Evolutionary conservation across 2,113 vertebrate genomes (phyloP), one percentile per base, ranked within the genome.

Genomic region (Eulemur rufifrons): DNA sequence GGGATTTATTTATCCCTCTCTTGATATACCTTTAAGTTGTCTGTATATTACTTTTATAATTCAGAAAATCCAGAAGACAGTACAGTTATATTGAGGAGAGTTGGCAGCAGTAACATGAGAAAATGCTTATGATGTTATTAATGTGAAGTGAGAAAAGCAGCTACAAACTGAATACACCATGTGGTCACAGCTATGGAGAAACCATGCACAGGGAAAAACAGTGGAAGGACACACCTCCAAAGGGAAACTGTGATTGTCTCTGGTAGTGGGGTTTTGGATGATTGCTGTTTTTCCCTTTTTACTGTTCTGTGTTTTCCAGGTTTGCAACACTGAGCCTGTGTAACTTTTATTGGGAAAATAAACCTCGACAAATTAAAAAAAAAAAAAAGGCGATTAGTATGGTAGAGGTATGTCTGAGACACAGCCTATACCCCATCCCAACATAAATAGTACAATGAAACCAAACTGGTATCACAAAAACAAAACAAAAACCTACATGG

Each of bases 311-410:
- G 86, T 87, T 96, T 97, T 95, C 96, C 94, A 98, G 89, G 89
- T 95, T 97, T 96, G 96, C 95, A 96, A 97, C 94, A 95, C 74
- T 96, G 94, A 97, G 84, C 64, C 89, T 93, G 89, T 85, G 37
- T 95, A 97, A 98, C 80, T 97, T 97, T 95, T 96, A 97, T 66
- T 97, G 93, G 97, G 95, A 95, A 98, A 97, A 94, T 95, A 95
- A 96, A 97, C 95, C 96, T 97, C 64, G n/a, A 86, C 94, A 97
- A 90, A 96, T 97, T 96, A 63, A 93, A 91, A 95, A 87, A 94
- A 83, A 78, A 90, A 94, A 96, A 86, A 42, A 42, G 50, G 74
- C 47, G 29, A 97, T 97, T 89, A 97, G 78, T 96, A 93, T 54
- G 83, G 78, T 11, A 94, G 68, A 95, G 64, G 90, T 56, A 82